phyloP scores from a whole-genome alignment of 2,888 invertebrate genomes.

The Agrochola lychnidis region DNA sequence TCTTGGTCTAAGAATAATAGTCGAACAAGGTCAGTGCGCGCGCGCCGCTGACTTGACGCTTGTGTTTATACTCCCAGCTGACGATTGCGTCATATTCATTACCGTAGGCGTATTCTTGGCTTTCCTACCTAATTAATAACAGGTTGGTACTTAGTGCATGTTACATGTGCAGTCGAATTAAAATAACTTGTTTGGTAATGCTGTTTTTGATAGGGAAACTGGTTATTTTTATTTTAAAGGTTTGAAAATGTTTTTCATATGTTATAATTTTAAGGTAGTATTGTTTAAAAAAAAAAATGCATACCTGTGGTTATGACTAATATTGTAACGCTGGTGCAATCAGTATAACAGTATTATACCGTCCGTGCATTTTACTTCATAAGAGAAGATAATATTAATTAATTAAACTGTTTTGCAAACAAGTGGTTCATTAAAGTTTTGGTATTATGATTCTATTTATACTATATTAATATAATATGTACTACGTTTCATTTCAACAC shows the following conservation, averaged over 20 bases:
- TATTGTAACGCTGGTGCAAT: background rate
- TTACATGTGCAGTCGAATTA: background rate
- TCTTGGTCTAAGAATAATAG: constrained; percentile 78
- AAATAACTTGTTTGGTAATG: constrained; percentile 2
- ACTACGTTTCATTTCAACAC: background rate
- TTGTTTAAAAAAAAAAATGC: background rate
- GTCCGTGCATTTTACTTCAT: too few species aligned
- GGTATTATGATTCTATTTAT: background rate
- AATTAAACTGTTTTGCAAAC: too few species aligned
- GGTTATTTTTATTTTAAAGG: background rate
- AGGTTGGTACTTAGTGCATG: constrained; percentile 27
- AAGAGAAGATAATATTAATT: too few species aligned
- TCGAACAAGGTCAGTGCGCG: constrained; percentile 83
- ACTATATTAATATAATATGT: background rate
- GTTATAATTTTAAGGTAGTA: background rate
- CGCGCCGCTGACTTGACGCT: constrained; percentile 68
- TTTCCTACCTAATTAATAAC: constrained; percentile 41
- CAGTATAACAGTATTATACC: too few species aligned
- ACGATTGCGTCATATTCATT: constrained; percentile 72
- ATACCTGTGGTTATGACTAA: background rate
- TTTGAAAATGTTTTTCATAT: background rate
- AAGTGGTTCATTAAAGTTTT: too few species aligned
- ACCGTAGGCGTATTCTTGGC: constrained; percentile 40
- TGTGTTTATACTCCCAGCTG: constrained; percentile 72
- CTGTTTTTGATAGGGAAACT: background rate